Base-by-base conservation (phyloP, 2,113 vertebrate species). In the Peromyscus maniculatus region DNA sequence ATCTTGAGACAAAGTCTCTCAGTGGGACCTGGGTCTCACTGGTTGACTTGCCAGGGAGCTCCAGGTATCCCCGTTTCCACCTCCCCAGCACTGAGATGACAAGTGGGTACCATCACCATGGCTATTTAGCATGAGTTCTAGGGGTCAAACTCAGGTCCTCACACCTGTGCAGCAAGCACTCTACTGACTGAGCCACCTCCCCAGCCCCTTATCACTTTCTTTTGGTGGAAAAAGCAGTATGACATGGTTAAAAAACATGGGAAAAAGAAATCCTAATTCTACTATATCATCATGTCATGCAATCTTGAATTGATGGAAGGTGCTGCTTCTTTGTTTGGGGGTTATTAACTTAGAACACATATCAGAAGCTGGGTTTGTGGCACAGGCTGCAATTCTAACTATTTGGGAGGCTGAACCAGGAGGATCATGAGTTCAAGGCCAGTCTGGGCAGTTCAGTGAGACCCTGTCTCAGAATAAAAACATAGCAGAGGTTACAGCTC, bases 321-420 rank as follows among this genome's bases (percentile, higher is more conserved):
- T 2, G 49, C 12, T 59, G 5, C 31, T 93, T 91, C 33, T 79
- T 95, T 89, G 33, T 95, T 95, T 95, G 75, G 19, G 26, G 80
- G 77, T 78, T 78, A 97, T 72, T 87, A 67, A 26, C 43, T 94
- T 86, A 87, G 43, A 64, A 67, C 36, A 87, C 5, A 69, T 69
- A 49, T 12, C 64, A 49, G 22, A 83, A 62, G 80, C 36, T 39
- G 12, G 36, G 80, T n/a, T 15, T 59, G 80, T 7, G 2, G 80
- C 57, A 62, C 57, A 62, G n/a, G 57, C 24, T 86, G 15, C 22
- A 43, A 46, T 46, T 43, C 82, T 57, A 49, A 67, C 16, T 9
- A 31, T 64, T 86, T 2, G 55, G 21, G 49, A n/a, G 22, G 21
- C 36, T n/a, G 33, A 72, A n/a, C 36, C 21, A 26, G 33, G 86